These are phyloP conservation scores for Artibeus jamaicensis DNA, from an alignment of 2,797 vertebrate genomes.

Conservation along the genomic window DNA sequence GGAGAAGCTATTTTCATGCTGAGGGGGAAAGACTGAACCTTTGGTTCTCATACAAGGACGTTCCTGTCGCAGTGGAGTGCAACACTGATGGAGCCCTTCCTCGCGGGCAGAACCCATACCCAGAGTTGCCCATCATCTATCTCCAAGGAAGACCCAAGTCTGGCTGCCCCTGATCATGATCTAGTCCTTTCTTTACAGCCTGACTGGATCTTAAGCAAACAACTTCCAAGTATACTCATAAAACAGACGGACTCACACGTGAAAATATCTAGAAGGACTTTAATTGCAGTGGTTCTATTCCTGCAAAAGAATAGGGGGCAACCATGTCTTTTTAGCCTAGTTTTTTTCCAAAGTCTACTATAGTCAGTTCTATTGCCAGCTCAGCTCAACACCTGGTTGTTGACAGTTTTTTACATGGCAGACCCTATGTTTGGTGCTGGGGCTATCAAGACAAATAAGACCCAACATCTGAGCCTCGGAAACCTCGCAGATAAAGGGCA, in stretches of 20 bases:
- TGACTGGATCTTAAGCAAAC: neutral
- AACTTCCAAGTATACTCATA: neutral
- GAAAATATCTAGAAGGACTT: neutral
- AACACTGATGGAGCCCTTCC: neutral
- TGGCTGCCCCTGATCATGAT: neutral
- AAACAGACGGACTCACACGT: neutral
- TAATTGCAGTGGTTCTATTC: neutral
- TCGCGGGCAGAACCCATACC: neutral
- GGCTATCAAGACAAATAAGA: neutral
- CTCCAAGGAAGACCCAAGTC: neutral
- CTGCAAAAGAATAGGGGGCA: neutral
- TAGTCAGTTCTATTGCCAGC: neutral
- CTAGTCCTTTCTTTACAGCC: neutral
- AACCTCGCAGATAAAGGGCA: neutral
- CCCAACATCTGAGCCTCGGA: neutral
- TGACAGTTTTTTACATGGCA: neutral
- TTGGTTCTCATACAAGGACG: neutral
- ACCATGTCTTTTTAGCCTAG: neutral
- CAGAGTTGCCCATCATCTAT: neutral
- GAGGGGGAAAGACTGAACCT: neutral
- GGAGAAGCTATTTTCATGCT: constrained; percentile 20
- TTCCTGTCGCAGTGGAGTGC: neutral
- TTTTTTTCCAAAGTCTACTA: neutral
- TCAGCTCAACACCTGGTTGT: neutral
- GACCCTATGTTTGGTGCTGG: neutral